Conservation (phyloP, 2,888 invertebrate species). For the Drosophila dives region DNA sequence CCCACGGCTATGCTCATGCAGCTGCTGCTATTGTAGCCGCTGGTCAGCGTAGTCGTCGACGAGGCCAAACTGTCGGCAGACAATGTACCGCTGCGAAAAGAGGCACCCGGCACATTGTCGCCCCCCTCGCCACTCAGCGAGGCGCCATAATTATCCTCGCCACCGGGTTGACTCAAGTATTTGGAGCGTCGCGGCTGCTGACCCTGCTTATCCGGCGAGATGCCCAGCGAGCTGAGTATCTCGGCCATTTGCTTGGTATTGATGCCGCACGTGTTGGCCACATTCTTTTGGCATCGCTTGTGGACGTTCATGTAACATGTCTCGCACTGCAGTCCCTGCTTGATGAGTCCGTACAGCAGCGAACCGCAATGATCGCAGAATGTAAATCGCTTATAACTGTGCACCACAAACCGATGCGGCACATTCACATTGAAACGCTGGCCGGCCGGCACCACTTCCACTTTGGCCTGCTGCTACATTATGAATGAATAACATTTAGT, state of each 20-base stretch:
- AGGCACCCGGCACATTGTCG: conserved; percentile 69
- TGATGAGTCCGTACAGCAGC: conserved; percentile 97
- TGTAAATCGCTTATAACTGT: conserved; percentile 98
- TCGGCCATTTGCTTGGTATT: conserved; percentile 98
- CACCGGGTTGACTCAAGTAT: conserved; percentile 84
- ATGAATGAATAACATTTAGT: neutral
- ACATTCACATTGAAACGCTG: conserved; percentile 99
- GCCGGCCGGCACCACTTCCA: conserved; percentile 88
- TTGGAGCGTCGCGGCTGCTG: conserved; percentile 88
- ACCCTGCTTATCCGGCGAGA: conserved; percentile 94
- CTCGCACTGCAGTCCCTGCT: conserved; percentile 98
- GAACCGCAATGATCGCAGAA: conserved; percentile 99
- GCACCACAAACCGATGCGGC: conserved; percentile 97
- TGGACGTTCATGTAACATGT: conserved; percentile 99
- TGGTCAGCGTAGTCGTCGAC: conserved; percentile 71
- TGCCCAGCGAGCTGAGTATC: conserved; percentile 95
- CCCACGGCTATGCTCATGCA: conserved; percentile 79
- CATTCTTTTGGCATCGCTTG: conserved; percentile 99
- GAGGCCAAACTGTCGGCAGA: conserved; percentile 73
- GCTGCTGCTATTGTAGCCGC: conserved; percentile 75
- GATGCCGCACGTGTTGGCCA: conserved; percentile 99
- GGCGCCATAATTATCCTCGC: conserved; percentile 85
- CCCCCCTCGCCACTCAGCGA: conserved; percentile 83
- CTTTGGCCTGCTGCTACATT: conserved; percentile 85
- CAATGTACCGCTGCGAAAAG: conserved; percentile 77